These are phyloP conservation scores for Xestia c-nigrum DNA, from an alignment of 2,888 invertebrate species.

Conservation along the genomic window DNA sequence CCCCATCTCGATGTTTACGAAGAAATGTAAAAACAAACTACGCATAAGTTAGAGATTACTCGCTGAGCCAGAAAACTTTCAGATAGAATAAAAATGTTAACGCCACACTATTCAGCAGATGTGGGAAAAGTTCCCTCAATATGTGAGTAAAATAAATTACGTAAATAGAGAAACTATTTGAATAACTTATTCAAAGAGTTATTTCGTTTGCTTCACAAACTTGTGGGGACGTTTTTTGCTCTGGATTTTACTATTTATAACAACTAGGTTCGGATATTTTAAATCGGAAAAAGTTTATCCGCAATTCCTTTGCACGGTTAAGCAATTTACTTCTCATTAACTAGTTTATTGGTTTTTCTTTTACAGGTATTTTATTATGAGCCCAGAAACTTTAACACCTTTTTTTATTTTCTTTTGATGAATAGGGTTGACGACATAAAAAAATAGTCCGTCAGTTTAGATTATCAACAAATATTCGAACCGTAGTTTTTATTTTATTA, in stretches of 20 bases:
- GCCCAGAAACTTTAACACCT: background rate
- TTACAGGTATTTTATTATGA: background rate
- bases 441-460: too few relatives aligned
- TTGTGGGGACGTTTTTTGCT: constrained; percentile 13
- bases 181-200: constrained; percentile 19
- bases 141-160: constrained; percentile 26
- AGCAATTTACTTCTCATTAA: constrained; percentile 14
- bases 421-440: too few relatives aligned
- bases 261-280: background rate
- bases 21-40: background rate
- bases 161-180: constrained; percentile 32
- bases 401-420: background rate
- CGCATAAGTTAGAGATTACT: background rate
- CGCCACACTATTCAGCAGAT: constrained; percentile 3
- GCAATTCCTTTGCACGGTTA: background rate
- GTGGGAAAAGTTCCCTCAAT: constrained; percentile 1
- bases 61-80: background rate
- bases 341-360: background rate
- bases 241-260: background rate
- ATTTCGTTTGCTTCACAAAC: constrained; percentile 3
- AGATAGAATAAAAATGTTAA: constrained; percentile 8
- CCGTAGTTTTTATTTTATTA: too few relatives aligned
- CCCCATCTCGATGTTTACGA: background rate
- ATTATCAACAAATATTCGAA: too few relatives aligned
- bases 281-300: constrained; percentile 10